Evolutionary conservation across 2,797 vertebrate species (phyloP).

Genomic region (Erethizon dorsatum): DNA sequence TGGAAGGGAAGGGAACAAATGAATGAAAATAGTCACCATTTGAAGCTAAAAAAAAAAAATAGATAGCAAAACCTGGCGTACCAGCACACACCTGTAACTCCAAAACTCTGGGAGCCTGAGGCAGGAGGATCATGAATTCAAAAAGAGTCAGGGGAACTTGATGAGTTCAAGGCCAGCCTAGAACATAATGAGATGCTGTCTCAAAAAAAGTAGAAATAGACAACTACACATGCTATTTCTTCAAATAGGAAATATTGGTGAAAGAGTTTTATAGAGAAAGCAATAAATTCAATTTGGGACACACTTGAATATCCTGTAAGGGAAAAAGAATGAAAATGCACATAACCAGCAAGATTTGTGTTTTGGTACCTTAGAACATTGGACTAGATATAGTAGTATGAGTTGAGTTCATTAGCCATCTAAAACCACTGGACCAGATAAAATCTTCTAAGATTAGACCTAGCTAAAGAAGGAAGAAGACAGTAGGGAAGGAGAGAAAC

Average conservation of each 20-base stretch:
- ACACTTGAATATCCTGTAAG: background rate
- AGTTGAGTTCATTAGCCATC: no score
- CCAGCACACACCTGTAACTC: no score
- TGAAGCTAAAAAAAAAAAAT: background rate
- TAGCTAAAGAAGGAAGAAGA: background rate
- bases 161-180: background rate
- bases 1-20: background rate
- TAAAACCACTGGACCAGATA: background rate
- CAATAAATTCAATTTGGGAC: background rate
- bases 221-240: background rate
- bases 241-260: slow-evolving; percentile 5
- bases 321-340: background rate
- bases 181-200: background rate
- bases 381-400: background rate
- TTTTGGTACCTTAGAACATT: background rate
- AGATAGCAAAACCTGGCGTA: background rate
- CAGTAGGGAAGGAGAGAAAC: no score
- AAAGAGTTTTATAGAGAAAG: background rate
- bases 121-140: background rate
- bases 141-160: background rate
- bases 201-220: background rate
- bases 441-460: background rate
- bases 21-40: background rate
- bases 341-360: background rate
- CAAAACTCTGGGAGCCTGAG: background rate